Conservation (phyloP, 2,888 invertebrate genomes). For the Ophion ventricosus region DNA sequence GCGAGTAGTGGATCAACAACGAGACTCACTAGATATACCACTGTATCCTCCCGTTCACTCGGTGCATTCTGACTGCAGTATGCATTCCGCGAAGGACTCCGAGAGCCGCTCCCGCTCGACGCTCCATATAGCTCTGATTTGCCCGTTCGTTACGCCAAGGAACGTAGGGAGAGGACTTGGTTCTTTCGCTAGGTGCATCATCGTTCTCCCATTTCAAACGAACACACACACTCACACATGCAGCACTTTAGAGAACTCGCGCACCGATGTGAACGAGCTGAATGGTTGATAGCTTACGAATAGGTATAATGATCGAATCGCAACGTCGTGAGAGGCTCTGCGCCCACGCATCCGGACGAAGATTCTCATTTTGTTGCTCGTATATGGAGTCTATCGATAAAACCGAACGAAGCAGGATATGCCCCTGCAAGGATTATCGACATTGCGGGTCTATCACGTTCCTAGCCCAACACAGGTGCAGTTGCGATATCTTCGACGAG, state of each 20-base stretch:
- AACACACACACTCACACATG: neutral
- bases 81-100: constrained; percentile 48
- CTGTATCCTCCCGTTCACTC: constrained; percentile 56
- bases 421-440: constrained; percentile 40
- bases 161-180: constrained; percentile 58
- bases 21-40: constrained; percentile 44
- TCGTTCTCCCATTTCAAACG: constrained; percentile 28
- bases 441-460: constrained; percentile 35
- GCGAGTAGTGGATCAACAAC: constrained; percentile 62
- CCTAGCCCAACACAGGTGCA: constrained; percentile 16
- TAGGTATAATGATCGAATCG: constrained; percentile 62
- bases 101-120: constrained; percentile 61
- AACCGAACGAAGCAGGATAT: constrained; percentile 55
- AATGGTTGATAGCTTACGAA: constrained; percentile 62
- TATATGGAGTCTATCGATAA: constrained; percentile 59
- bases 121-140: constrained; percentile 62
- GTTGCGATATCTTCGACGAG: constrained; percentile 30
- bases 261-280: constrained; percentile 34
- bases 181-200: constrained; percentile 61
- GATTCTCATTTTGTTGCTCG: constrained; percentile 55
- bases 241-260: constrained; percentile 33
- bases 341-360: constrained; percentile 53
- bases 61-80: constrained; percentile 56
- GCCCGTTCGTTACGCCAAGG: constrained; percentile 62
- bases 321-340: constrained; percentile 26